Conservation (phyloP, 2,113 vertebrate genomes). For the Capra hircus region DNA sequence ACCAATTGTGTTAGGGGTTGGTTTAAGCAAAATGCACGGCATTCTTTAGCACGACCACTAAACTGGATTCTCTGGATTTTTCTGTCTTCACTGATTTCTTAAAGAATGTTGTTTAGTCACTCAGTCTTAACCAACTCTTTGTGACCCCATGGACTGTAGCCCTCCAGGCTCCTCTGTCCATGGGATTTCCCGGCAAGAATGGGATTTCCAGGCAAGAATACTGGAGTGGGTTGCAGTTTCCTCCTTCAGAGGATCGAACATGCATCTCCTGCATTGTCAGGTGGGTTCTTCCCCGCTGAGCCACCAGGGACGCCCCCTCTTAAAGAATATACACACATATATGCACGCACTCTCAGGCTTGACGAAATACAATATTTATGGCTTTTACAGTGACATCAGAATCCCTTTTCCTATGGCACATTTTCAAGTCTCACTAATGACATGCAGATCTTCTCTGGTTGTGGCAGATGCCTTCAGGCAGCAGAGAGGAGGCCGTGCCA, state of each 20-base stretch:
- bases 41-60: not conserved
- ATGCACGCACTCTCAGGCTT: not conserved
- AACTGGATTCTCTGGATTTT: not conserved
- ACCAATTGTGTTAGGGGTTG: not conserved
- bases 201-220: not conserved
- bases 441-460: not conserved
- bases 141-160: not conserved
- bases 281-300: not conserved
- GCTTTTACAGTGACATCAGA: not conserved
- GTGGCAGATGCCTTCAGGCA: not conserved
- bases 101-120: not conserved
- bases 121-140: not conserved
- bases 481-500: not conserved
- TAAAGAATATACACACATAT: not conserved
- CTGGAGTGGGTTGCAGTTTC: not conserved
- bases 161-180: not conserved
- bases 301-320: not conserved
- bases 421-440: conserved; percentile 11
- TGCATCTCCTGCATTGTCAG: not conserved
- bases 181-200: not conserved
- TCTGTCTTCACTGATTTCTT: not conserved
- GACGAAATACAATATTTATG: not conserved
- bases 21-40: not conserved
- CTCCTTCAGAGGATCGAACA: not conserved
- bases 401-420: not conserved